These are phyloP conservation scores for Corella eumyota DNA, from an alignment of 23 tunicate genomes.

Conservation along the genomic window DNA sequence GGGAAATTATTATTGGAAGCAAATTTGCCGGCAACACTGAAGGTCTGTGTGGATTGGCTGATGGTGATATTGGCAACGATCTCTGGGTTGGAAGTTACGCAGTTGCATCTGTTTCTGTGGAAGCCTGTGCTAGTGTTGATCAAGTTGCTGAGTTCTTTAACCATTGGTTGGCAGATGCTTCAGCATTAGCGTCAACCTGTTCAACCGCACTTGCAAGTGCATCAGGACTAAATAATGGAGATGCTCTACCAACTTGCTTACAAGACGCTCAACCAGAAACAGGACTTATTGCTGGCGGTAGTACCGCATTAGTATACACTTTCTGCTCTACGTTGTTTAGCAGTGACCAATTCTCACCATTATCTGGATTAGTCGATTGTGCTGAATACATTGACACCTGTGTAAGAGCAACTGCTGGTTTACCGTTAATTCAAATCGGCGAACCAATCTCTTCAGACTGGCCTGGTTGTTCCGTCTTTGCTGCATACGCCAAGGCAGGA, in stretches of 20 bases:
- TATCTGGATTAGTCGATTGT: constrained; percentile 36
- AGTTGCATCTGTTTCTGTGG: constrained; percentile 33
- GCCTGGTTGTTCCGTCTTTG: constrained; percentile 90
- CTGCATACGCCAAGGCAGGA: constrained; percentile 73
- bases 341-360: constrained; percentile 7
- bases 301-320: constrained; percentile 26
- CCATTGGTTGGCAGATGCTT: constrained; percentile 48
- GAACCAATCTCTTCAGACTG: constrained; percentile 36
- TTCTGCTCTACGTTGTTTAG: constrained; percentile 23
- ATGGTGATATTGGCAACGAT: constrained; percentile 81
- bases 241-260: constrained; percentile 18
- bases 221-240: constrained; percentile 3
- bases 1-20: constrained; percentile 77
- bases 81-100: constrained; percentile 81
- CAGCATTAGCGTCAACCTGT: background rate
- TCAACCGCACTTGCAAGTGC: background rate
- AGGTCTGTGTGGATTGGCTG: constrained; percentile 98
- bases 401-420: constrained; percentile 52
- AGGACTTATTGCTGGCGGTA: constrained; percentile 50
- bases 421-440: constrained; percentile 25
- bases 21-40: constrained; percentile 82
- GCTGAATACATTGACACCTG: constrained; percentile 73
- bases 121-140: constrained; percentile 19
- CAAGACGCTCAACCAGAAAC: constrained; percentile 53
- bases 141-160: constrained; percentile 58